These are phyloP conservation scores for Polia nebulosa DNA, from an alignment of 2,888 invertebrate genomes.

Conservation along the genomic window DNA sequence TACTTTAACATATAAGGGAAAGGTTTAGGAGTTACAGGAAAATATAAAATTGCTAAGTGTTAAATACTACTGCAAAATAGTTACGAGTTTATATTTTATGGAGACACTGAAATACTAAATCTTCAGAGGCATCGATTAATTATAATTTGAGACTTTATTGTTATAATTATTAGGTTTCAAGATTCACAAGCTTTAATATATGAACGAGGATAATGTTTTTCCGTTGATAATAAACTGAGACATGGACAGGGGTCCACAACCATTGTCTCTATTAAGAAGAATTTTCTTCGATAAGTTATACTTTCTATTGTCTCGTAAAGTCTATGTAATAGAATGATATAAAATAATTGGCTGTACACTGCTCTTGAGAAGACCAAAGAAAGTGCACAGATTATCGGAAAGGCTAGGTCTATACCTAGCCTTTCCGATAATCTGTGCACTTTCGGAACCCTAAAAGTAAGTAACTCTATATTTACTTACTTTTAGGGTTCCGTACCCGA, in stretches of 20 bases:
- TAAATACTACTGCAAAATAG: neutral
- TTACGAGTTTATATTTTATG: neutral
- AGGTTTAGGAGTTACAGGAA: neutral
- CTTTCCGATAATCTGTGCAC: too few relatives aligned
- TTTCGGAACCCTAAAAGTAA: too few relatives aligned
- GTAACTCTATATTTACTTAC: too few relatives aligned
- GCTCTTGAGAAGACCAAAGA: neutral
- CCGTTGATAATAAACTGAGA: neutral
- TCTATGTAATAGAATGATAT: neutral
- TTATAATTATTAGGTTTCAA: neutral
- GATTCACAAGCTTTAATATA: neutral
- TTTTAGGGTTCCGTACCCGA: too few relatives aligned
- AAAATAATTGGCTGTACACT: neutral
- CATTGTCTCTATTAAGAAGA: conserved; percentile 10
- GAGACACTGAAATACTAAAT: neutral
- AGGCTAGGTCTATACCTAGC: too few relatives aligned
- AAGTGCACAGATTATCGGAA: neutral
- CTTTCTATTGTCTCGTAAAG: conserved; percentile 3
- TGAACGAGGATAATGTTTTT: neutral
- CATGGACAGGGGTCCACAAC: neutral
- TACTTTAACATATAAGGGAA: conserved; percentile 3
- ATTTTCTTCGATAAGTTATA: conserved; percentile 9
- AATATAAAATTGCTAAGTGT: neutral
- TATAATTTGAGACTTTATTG: neutral
- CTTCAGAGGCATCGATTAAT: neutral